These are phyloP conservation scores for Lonchura striata DNA, from an alignment of 2,113 vertebrate species.

Conservation along the genomic window DNA sequence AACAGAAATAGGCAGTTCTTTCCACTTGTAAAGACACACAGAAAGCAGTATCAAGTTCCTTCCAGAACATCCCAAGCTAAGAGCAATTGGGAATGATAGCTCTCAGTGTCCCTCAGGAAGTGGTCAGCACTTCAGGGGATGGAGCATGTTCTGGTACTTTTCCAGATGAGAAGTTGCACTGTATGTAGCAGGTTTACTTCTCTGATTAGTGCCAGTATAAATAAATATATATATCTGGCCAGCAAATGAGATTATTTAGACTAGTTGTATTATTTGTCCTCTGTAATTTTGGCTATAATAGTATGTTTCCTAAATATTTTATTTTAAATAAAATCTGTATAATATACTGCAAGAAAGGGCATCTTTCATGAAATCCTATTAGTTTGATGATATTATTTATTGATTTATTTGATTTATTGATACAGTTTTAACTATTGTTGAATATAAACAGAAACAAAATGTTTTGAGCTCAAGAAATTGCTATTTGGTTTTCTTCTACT, in stretches of 20 bases:
- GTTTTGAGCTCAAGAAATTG: background rate
- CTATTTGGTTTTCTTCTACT: background rate
- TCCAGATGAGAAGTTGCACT: background rate
- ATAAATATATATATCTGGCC: background rate
- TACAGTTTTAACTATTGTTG: background rate
- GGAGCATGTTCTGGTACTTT: background rate
- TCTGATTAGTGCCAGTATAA: background rate
- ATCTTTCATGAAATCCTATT: background rate
- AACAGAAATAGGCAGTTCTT: background rate
- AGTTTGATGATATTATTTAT: background rate
- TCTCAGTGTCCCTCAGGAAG: background rate
- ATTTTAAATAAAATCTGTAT: background rate
- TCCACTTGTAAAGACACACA: background rate
- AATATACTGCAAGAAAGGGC: background rate
- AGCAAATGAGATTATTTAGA: background rate
- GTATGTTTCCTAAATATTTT: background rate
- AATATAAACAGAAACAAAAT: background rate
- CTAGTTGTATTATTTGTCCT: background rate
- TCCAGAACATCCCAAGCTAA: background rate
- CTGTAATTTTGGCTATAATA: background rate
- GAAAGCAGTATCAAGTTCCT: background rate
- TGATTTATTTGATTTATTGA: background rate
- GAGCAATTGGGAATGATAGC: background rate
- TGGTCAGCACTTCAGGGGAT: background rate
- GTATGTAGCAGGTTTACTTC: background rate